Evolutionary conservation across 2,888 invertebrate genomes (phyloP).

Genomic region (Drosophila prolongata): DNA sequence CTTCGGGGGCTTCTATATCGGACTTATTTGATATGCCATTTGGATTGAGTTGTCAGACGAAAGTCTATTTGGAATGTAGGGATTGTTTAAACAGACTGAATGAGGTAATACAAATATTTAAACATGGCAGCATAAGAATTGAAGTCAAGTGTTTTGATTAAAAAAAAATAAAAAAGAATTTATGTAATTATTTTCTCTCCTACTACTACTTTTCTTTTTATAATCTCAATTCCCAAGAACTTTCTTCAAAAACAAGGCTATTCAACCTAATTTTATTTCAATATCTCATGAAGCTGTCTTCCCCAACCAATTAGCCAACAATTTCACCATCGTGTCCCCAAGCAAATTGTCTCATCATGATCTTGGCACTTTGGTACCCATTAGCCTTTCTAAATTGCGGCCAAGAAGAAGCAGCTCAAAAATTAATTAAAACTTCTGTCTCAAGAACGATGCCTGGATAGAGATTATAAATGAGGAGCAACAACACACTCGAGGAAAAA

Average conservation of each 20-base stretch:
- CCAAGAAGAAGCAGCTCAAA: constrained; percentile 28
- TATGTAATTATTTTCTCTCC: no score
- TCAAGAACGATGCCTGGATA: constrained; percentile 57
- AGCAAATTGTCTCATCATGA: constrained; percentile 45
- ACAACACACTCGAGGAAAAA: constrained; percentile 18
- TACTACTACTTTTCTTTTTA: background rate
- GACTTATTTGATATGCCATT: constrained; percentile 1
- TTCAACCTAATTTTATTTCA: constrained; percentile 1
- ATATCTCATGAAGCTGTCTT: background rate
- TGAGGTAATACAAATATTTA: no score
- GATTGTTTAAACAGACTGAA: no score
- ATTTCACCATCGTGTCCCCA: constrained; percentile 5
- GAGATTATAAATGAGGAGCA: constrained; percentile 50
- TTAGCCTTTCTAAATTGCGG: constrained; percentile 47
- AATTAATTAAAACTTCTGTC: constrained; percentile 68
- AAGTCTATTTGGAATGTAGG: background rate
- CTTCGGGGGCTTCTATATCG: constrained; percentile 14
- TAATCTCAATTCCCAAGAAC: background rate
- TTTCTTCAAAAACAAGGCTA: background rate
- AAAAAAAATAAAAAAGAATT: no score
- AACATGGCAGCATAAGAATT: no score
- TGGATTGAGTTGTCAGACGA: constrained; percentile 25
- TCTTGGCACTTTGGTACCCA: constrained; percentile 53
- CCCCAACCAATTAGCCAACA: constrained; percentile 5
- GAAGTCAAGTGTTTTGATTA: no score